Evolutionary conservation across 92 coral and sea anemone species (phyloP).

Genomic region (Blastomussa wellsi): DNA sequence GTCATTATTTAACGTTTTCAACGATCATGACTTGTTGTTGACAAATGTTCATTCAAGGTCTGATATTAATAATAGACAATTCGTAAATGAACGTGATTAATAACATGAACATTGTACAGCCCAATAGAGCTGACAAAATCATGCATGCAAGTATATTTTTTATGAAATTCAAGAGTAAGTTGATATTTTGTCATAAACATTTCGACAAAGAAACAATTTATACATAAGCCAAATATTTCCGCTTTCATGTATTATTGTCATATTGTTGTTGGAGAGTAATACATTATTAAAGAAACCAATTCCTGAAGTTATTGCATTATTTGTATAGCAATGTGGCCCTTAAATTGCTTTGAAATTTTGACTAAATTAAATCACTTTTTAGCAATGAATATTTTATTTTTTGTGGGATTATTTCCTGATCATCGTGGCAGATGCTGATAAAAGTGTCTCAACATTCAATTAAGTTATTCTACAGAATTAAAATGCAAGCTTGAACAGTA

Average conservation of each 20-base stretch:
- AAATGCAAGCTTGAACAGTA: slow-evolving; percentile 37
- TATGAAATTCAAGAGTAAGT: background rate
- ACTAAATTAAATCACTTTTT: slow-evolving; percentile 13
- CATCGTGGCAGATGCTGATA: slow-evolving; percentile 19
- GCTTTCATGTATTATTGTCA: background rate
- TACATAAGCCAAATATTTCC: background rate
- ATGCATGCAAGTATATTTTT: background rate
- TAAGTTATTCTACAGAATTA: slow-evolving; percentile 24
- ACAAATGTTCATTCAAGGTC: no score
- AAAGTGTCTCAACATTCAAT: slow-evolving; percentile 21
- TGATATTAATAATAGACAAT: no score
- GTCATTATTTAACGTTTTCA: no score
- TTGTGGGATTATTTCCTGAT: slow-evolving; percentile 24
- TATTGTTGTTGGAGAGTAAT: background rate
- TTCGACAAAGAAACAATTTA: background rate
- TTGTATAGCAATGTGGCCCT: background rate
- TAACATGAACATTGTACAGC: background rate
- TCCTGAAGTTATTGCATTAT: background rate
- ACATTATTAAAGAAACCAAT: background rate
- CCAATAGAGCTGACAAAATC: background rate
- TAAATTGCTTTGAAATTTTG: background rate
- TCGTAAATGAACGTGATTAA: background rate
- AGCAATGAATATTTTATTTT: slow-evolving; percentile 38
- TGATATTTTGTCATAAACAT: background rate
- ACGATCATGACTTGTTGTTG: no score